Conservation (phyloP, 2,888 invertebrate genomes). For the Drosophila rubida region DNA sequence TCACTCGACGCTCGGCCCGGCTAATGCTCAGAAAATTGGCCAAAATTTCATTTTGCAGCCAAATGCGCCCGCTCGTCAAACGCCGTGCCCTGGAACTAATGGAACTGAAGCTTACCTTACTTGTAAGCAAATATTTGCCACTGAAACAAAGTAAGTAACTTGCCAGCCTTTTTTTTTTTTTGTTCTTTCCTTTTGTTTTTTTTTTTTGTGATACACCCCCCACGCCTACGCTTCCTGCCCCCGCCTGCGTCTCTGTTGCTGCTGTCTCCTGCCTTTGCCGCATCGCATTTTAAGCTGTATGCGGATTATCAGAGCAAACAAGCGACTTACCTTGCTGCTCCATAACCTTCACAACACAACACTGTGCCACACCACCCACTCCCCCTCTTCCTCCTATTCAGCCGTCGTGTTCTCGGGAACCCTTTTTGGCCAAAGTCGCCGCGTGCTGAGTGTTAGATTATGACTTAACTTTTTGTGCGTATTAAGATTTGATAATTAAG, state of each 20-base stretch:
- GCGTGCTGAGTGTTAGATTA: conserved; percentile 17
- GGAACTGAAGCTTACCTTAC: conserved; percentile 78
- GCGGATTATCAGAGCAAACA: conserved; percentile 76
- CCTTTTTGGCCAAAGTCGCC: conserved; percentile 10
- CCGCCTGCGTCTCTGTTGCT: background rate
- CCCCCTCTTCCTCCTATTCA: no score
- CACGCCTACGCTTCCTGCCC: background rate
- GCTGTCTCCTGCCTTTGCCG: background rate
- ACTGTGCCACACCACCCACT: background rate
- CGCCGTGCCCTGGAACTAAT: conserved; percentile 59
- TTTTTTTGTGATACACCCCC: no score
- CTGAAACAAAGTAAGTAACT: conserved; percentile 71
- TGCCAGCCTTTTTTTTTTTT: conserved; percentile 33
- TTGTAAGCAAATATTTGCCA: conserved; percentile 76
- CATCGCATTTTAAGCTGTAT: conserved; percentile 66
- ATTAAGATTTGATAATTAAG: conserved; percentile 22
- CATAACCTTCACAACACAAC: conserved; percentile 20
- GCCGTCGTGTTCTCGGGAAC: background rate
- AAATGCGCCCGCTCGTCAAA: conserved; percentile 36
- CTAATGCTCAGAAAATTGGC: conserved; percentile 78
- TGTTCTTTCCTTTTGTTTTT: background rate
- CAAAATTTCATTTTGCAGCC: conserved; percentile 68
- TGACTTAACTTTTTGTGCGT: conserved; percentile 14
- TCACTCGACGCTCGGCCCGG: conserved; percentile 27
- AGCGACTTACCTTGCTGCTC: conserved; percentile 35